Percentiles rank a stretch among this genome's conserved stretches.
Conservation (phyloP, 2,797 vertebrate genomes). For the Eidolon dupreanum region DNA sequence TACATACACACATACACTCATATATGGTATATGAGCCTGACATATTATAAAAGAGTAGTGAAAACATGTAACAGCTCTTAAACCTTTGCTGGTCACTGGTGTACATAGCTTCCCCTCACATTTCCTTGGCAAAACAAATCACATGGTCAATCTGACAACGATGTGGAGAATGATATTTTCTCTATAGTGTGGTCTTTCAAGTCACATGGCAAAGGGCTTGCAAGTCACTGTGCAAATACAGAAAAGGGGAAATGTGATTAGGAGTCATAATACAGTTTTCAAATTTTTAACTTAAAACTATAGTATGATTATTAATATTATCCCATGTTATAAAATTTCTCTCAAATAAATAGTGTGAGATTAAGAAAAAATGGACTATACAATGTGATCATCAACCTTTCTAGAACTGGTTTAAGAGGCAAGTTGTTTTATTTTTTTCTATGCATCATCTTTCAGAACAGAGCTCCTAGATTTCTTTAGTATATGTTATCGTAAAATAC, state of each 20-base stretch:
- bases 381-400: not conserved
- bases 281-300: not conserved
- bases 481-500: not conserved
- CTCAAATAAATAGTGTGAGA: not conserved
- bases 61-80: not conserved
- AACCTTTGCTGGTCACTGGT: not conserved
- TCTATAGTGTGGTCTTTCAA: not conserved
- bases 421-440: not conserved
- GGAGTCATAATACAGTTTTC: not conserved
- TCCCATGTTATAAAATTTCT: not conserved
- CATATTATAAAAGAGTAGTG: not conserved
- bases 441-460: not conserved
- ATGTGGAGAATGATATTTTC: not conserved
- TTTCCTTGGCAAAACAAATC: not conserved
- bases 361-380: not conserved
- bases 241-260: not conserved
- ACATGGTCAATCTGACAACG: not conserved
- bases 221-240: not conserved
- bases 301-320: not conserved
- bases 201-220: too few species aligned
- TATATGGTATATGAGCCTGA: not conserved
- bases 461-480: not conserved
- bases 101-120: not conserved
- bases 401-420: not conserved
- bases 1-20: not conserved